Conservation (phyloP, 2,888 invertebrate genomes). For the Diarsia rubi region DNA sequence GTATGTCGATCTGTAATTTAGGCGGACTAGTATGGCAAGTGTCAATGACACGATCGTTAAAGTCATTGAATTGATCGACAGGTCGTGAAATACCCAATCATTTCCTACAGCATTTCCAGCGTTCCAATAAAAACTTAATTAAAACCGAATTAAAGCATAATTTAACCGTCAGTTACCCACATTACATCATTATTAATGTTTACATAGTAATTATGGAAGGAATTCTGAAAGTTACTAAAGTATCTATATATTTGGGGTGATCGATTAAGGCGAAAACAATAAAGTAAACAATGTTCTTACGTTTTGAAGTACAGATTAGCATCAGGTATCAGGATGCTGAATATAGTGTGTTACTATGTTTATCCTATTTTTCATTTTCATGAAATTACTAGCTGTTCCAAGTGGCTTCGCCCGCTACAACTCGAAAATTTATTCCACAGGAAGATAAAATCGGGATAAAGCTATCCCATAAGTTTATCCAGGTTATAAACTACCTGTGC, state of each 20-base stretch:
- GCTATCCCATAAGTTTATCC: no score
- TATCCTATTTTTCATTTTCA: no score
- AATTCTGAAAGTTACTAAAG: slow-evolving; percentile 56
- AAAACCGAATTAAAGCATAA: slow-evolving; percentile 43
- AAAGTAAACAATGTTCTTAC: no score
- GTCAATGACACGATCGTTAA: background rate
- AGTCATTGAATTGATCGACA: slow-evolving; percentile 27
- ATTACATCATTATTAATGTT: slow-evolving; percentile 39
- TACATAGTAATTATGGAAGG: slow-evolving; percentile 22
- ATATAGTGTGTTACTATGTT: no score
- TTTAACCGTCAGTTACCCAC: slow-evolving; percentile 53
- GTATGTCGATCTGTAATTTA: background rate
- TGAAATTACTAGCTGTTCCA: no score
- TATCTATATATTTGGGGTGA: slow-evolving; percentile 24
- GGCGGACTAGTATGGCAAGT: background rate
- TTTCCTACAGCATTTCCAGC: slow-evolving; percentile 25
- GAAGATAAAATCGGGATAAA: no score
- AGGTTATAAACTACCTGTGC: no score
- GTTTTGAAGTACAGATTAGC: no score
- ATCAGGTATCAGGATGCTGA: no score
- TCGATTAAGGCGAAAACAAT: slow-evolving; percentile 18
- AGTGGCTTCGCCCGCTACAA: no score
- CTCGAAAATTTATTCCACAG: no score
- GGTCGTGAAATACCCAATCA: slow-evolving; percentile 3
- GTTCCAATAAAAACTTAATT: slow-evolving; percentile 34